These are phyloP conservation scores for Clarias batrachus DNA, from an alignment of 2,113 vertebrate genomes.

Conservation along the genomic window DNA sequence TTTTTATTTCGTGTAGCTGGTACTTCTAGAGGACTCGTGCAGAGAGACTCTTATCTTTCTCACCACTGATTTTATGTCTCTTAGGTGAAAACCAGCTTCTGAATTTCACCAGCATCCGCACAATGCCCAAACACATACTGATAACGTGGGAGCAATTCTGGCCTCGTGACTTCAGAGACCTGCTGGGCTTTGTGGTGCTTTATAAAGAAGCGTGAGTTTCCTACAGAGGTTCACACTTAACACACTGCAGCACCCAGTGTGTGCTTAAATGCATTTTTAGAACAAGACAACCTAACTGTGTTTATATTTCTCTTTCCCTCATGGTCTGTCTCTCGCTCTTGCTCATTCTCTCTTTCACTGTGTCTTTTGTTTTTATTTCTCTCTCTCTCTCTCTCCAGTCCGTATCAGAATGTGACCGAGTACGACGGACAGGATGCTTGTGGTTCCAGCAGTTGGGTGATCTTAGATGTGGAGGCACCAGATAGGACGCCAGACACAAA, in stretches of 20 bases:
- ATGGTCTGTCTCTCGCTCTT: background rate
- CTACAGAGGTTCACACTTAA: background rate
- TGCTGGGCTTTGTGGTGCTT: slow-evolving; percentile 95
- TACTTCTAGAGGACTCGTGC: background rate
- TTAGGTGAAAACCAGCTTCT: slow-evolving; percentile 89
- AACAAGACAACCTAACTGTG: background rate
- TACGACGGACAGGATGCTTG: slow-evolving; percentile 96
- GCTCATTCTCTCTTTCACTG: background rate
- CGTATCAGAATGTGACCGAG: slow-evolving; percentile 90
- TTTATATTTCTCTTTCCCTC: background rate
- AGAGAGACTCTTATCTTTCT: background rate
- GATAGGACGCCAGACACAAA: slow-evolving; percentile 74
- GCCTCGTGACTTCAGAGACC: slow-evolving; percentile 90
- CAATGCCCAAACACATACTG: slow-evolving; percentile 82
- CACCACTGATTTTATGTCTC: background rate
- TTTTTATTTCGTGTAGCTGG: background rate
- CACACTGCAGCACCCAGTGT: background rate
- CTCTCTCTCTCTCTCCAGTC: slow-evolving; percentile 68
- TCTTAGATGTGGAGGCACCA: slow-evolving; percentile 90
- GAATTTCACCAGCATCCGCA: slow-evolving; percentile 82
- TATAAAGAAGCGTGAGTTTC: slow-evolving; percentile 95
- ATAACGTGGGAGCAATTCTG: slow-evolving; percentile 90
- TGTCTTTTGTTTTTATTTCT: background rate
- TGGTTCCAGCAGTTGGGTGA: slow-evolving; percentile 95
- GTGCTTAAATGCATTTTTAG: background rate